Evolutionary conservation across 2,888 invertebrate genomes (phyloP).

Genomic region (Melipona bicolor): DNA sequence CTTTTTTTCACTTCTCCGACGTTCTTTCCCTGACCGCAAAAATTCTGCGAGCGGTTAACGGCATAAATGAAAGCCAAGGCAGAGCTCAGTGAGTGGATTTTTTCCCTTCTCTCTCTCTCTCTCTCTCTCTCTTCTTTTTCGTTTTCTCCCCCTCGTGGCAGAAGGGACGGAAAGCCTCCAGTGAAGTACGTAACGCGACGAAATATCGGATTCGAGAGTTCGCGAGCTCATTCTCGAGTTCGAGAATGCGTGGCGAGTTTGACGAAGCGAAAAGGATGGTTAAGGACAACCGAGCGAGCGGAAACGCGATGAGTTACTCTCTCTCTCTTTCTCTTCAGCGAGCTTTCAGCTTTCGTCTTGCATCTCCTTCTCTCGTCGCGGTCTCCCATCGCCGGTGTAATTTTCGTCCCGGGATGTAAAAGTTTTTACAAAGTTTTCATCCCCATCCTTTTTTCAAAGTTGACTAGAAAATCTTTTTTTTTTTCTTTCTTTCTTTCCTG

Average conservation of each 20-base stretch:
- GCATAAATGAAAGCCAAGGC: conserved; percentile 47
- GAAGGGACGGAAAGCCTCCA: conserved; percentile 41
- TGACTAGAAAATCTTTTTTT: conserved; percentile 67
- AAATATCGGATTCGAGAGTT: conserved; percentile 70
- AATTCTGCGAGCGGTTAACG: conserved; percentile 46
- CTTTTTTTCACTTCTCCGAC: neutral
- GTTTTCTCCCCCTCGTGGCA: neutral
- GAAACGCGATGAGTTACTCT: conserved; percentile 62
- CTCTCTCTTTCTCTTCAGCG: conserved; percentile 12
- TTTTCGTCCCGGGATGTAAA: conserved; percentile 70
- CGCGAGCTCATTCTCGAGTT: conserved; percentile 68
- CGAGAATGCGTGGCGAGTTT: conserved; percentile 62
- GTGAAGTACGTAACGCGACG: conserved; percentile 68
- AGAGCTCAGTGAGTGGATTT: conserved; percentile 25
- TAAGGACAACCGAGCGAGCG: conserved; percentile 67
- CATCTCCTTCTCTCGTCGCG: neutral
- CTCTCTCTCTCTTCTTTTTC: too few relatives aligned
- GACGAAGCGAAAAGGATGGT: conserved; percentile 65
- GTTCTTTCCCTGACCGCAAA: conserved; percentile 16
- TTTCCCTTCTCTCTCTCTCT: neutral
- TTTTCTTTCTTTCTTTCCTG: conserved; percentile 12
- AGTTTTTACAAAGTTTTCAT: conserved; percentile 76
- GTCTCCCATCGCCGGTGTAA: conserved; percentile 54
- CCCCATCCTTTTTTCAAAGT: conserved; percentile 63
- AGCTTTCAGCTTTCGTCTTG: conserved; percentile 54